Evolutionary conservation across 2,113 vertebrate genomes (phyloP).

Genomic region (Lethenteron reissneri): DNA sequence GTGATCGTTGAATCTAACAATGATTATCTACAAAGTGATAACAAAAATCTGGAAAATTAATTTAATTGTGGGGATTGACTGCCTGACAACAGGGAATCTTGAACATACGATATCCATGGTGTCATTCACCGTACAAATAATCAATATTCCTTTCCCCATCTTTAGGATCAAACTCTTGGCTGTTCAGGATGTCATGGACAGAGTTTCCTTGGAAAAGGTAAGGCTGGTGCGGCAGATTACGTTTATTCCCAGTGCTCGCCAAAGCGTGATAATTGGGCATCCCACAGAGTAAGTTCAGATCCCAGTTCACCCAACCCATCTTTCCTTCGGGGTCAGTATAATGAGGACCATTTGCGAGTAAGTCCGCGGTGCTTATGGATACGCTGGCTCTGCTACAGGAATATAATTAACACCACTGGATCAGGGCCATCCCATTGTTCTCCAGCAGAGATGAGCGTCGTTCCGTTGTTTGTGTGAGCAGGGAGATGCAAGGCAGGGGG

Average conservation of each 20-base stretch:
- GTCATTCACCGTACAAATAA: neutral
- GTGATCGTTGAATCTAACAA: neutral
- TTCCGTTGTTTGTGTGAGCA: no score
- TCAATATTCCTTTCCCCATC: slow-evolving; percentile 1
- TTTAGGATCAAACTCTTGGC: slow-evolving; percentile 10
- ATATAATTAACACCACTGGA: no score
- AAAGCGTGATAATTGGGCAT: neutral
- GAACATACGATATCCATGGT: neutral
- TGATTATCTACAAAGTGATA: neutral
- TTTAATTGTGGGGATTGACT: neutral
- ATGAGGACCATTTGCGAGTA: neutral
- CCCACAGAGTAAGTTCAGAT: neutral
- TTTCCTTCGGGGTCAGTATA: neutral
- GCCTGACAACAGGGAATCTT: neutral
- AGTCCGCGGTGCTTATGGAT: neutral
- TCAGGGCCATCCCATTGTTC: no score
- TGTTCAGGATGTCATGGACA: slow-evolving; percentile 9
- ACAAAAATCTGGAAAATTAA: neutral
- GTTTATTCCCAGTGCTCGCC: no score
- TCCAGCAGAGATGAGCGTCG: no score
- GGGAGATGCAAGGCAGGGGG: no score
- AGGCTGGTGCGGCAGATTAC: neutral
- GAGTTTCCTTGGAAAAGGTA: slow-evolving; percentile 10
- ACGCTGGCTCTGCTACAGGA: neutral
- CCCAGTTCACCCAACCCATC: neutral